phyloP scores from a whole-genome alignment of 92 coral and sea anemone genomes.

The Phymanthus crucifer region DNA sequence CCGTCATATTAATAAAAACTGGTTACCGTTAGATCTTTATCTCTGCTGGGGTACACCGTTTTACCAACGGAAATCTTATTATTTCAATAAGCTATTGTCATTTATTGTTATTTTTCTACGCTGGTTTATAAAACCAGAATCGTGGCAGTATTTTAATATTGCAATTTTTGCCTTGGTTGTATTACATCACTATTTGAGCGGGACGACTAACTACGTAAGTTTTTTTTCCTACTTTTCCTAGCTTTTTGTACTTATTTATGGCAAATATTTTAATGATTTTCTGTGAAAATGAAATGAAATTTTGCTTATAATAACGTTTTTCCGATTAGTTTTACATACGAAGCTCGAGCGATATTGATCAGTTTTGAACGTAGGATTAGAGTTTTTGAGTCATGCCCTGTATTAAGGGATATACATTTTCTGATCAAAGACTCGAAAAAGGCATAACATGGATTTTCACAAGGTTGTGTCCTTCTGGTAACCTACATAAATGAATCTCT shows the following conservation, averaged over 20 bases:
- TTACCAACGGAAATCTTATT: not conserved
- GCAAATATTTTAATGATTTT: not conserved
- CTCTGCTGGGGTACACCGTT: not conserved
- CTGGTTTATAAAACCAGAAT: not conserved
- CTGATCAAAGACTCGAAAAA: too few species aligned
- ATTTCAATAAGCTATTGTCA: not conserved
- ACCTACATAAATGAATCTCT: too few species aligned
- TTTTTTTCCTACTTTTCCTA: not conserved
- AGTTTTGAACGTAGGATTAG: too few species aligned
- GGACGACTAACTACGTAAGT: not conserved
- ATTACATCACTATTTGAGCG: not conserved
- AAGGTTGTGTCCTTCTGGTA: too few species aligned
- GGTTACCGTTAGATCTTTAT: not conserved
- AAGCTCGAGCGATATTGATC: too few species aligned
- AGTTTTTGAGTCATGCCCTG: too few species aligned
- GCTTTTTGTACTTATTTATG: not conserved
- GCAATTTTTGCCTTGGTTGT: not conserved
- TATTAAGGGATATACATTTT: too few species aligned
- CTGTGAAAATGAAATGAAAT: not conserved
- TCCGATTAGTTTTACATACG: too few species aligned
- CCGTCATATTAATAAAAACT: not conserved
- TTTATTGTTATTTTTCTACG: not conserved
- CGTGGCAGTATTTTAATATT: not conserved
- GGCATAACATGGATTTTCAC: too few species aligned
- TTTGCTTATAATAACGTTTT: too few species aligned